Base-by-base conservation (phyloP, 2,888 invertebrate species). In the Acronicta alni region DNA sequence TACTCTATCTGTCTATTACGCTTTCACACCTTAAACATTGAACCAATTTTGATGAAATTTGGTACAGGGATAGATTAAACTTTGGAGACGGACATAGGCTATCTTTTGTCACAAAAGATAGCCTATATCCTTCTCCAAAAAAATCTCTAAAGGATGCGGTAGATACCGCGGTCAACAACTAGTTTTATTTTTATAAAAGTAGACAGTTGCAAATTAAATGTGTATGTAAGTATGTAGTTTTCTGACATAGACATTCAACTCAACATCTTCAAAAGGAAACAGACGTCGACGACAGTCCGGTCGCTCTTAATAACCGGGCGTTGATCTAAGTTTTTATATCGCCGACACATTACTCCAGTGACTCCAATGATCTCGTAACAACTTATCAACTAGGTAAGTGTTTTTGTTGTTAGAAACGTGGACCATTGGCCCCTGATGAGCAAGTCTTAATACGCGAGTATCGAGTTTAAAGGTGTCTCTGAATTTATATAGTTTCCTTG, bases 331-430 rank as follows among this genome's bases (percentile, higher is more conserved):
- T 71, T 77, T 75, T 60, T 74, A 12, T 30, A 3, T 8, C n/a
- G 15, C 32, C 45, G n/a, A 1, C 35, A 47, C 51, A 44, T 43
- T 66, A 58, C 38, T 55, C 75, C 49, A 74, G 45, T 66, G 63
- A 42, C 72, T 67, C 44, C 55, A 70, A 75, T 74, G 43, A 30
- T 67, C 26, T 57, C 26, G 57, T 60, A 65, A 72, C 57, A 42
- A 38, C 41, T 44, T 49, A 56, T 38, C 15, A 10, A n/a, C 10
- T 49, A 45, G 53, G 53, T 57, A 45, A 55, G 53, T 57, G 49
- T 65, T 68, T 58, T 60, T 60, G 45, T 54, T 48, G 12, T 15
- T 39, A 54, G 53, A 56, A 60, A 73, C 32, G 8, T 35, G 26
- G 47, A 23, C 38, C 74, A 26, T 8, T 41, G 61, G 39, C 37